Evolutionary conservation across 2,797 vertebrate genomes (phyloP).

Genomic region (Neostethus bicornis): DNA sequence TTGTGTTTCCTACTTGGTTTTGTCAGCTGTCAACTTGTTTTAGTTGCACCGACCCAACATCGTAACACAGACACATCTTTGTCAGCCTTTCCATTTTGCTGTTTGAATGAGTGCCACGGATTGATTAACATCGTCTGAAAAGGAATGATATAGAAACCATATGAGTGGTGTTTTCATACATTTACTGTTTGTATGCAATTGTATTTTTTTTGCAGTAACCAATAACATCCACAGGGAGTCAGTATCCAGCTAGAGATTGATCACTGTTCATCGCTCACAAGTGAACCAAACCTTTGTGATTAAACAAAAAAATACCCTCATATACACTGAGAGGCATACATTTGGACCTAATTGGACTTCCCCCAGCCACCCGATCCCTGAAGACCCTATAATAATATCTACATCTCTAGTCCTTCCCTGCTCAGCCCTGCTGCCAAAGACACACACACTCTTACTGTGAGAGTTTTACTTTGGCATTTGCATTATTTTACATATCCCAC

Average conservation of each 20-base stretch:
- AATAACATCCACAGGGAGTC: constrained; percentile 52
- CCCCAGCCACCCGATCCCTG: constrained; percentile 71
- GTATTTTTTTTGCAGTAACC: constrained; percentile 42
- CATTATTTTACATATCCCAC: constrained; percentile 46
- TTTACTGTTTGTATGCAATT: constrained; percentile 1
- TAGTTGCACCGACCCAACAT: constrained; percentile 2
- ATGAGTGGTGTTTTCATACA: neutral
- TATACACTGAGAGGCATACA: constrained; percentile 69
- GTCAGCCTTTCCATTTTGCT: constrained; percentile 4
- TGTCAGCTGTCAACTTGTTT: constrained; percentile 24
- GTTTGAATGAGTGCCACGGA: neutral
- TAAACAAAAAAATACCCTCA: constrained; percentile 41
- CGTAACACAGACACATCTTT: constrained; percentile 9
- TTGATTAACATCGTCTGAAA: neutral
- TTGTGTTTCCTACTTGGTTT: constrained; percentile 31
- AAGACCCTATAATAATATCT: constrained; percentile 75
- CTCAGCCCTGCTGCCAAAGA: constrained; percentile 60
- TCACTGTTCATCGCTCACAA: constrained; percentile 1
- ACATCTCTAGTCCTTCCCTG: constrained; percentile 73
- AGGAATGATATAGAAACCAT: constrained; percentile 2
- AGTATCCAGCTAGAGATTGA: constrained; percentile 52
- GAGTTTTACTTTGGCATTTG: constrained; percentile 52
- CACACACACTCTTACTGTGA: constrained; percentile 35
- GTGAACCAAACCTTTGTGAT: constrained; percentile 33
- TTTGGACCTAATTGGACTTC: constrained; percentile 78